These are phyloP conservation scores for Antechinus flavipes DNA, from an alignment of 2,113 vertebrate genomes.

Conservation along the genomic window DNA sequence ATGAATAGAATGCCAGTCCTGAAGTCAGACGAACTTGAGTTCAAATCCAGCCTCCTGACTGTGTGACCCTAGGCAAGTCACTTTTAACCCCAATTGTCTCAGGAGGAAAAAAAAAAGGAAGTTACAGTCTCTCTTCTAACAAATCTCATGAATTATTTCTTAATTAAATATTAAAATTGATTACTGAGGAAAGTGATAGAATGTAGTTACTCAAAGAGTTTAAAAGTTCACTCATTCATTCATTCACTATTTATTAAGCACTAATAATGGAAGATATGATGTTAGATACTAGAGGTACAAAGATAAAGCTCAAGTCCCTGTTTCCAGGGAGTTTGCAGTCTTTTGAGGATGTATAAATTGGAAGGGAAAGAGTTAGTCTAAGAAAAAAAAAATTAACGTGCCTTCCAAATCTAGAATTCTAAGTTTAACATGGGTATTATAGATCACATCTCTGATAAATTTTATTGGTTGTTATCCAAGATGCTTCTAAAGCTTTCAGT, in stretches of 20 bases:
- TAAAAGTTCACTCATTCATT: neutral
- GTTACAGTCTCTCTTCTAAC: neutral
- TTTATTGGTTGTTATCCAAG: neutral
- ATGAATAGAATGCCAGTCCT: too few relatives aligned
- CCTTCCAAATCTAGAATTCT: neutral
- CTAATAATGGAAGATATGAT: neutral
- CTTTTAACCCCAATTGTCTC: too few relatives aligned
- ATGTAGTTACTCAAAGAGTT: neutral
- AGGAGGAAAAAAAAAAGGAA: too few relatives aligned
- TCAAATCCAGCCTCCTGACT: too few relatives aligned
- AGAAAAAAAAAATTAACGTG: neutral
- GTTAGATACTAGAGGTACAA: neutral
- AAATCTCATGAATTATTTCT: neutral
- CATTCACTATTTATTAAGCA: neutral
- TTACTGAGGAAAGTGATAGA: neutral
- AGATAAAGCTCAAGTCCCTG: neutral
- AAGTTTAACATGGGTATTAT: neutral
- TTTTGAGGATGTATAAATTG: neutral
- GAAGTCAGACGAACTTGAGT: too few relatives aligned
- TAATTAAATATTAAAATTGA: neutral
- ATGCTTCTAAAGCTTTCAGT: neutral
- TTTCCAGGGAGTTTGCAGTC: neutral
- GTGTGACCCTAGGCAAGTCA: too few relatives aligned
- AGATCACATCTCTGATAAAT: neutral
- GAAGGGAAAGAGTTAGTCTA: neutral